Evolutionary conservation across 2,888 invertebrate genomes (phyloP), one percentile per base, ranked within the genome.

Genomic region (Oxyscelio sp.): DNA sequence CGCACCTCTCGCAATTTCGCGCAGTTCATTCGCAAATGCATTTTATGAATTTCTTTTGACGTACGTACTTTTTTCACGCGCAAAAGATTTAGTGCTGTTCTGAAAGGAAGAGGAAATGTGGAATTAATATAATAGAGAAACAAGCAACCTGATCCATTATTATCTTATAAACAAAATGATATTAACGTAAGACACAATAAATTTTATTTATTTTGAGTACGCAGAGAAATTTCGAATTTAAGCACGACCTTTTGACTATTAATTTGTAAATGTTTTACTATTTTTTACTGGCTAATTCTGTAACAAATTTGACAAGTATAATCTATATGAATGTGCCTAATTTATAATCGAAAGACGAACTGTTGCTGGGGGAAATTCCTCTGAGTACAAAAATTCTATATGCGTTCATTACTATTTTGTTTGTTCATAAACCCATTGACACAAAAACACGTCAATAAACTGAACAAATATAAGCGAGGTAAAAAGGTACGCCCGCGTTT

Each of bases 401-500:
- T 48, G 4, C 2, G 21, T 21, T 48, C 19, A 4, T 11, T 9
- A 24, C 2, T 56, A 3, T 56, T 17, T 17, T 19, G 22, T 24
- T 56, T 48, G 13, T 4, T 34, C 24, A 9, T 50, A 40, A 54
- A 50, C 54, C n/a, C 27, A 27, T 48, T 21, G 17, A 65, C 63
- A 63, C 31, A 11, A 77, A 68, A 54, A 78, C 61, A 68, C 52
- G 21, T 45, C 48, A 63, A 61, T 17, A 78, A 43, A 54, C 45
- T 31, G 52, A 54, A 61, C 45, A 78, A 38, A 5, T 70, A 48
- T 54, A 54, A 70, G 17, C 24, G 78, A 78, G 78, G 66, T 78
- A 70, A 78, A 78, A 78, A 78, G 78, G 78, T 78, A 78, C 78
- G 68, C 54, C 48, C 78, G 78, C 59, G 70, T 59, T 68, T 78